Percentiles rank a stretch among this genome's conserved stretches.
Evolutionary conservation across 2,888 invertebrate species (phyloP).

Genomic region (Drosophila flavopinicola): DNA sequence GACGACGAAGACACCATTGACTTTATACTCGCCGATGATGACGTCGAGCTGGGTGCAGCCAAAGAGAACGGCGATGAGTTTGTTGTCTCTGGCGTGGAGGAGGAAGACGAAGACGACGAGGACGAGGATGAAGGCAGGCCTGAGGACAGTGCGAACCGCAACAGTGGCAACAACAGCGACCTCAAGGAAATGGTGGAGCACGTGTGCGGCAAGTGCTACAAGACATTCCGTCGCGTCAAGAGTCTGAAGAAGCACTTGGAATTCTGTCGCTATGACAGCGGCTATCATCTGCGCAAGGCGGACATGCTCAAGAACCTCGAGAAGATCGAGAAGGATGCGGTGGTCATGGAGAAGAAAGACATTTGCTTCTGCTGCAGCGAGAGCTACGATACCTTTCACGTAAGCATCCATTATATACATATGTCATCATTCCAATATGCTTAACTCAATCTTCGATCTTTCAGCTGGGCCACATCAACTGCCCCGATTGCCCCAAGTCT

Average conservation of each 20-base stretch:
- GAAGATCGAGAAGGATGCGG: constrained; percentile 82
- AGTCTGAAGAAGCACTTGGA: constrained; percentile 81
- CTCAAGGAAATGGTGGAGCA: constrained; percentile 83
- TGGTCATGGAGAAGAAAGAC: constrained; percentile 82
- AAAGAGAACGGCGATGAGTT: constrained; percentile 58
- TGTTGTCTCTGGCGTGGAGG: constrained; percentile 59
- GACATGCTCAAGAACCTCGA: constrained; percentile 82
- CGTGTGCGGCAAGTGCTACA: constrained; percentile 84
- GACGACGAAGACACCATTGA: constrained; percentile 77
- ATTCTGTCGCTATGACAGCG: constrained; percentile 82
- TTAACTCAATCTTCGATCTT: constrained; percentile 9
- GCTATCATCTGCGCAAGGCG: constrained; percentile 77
- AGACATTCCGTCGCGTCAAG: constrained; percentile 81
- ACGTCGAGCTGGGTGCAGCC: constrained; percentile 35
- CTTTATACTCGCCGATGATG: constrained; percentile 76
- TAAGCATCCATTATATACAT: too few relatives aligned
- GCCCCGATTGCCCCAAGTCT: constrained; percentile 88
- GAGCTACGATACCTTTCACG: constrained; percentile 83
- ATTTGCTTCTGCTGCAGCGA: constrained; percentile 84
- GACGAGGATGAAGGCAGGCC: constrained; percentile 22
- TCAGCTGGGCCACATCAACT: constrained; percentile 84
- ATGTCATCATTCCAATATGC: too few relatives aligned
- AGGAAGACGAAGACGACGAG: constrained; percentile 62
- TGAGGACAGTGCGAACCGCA: constrained; percentile 18
- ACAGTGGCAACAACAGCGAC: constrained; percentile 39